phyloP scores from a whole-genome alignment of 2,113 vertebrate species.

The Verasper variegatus region DNA sequence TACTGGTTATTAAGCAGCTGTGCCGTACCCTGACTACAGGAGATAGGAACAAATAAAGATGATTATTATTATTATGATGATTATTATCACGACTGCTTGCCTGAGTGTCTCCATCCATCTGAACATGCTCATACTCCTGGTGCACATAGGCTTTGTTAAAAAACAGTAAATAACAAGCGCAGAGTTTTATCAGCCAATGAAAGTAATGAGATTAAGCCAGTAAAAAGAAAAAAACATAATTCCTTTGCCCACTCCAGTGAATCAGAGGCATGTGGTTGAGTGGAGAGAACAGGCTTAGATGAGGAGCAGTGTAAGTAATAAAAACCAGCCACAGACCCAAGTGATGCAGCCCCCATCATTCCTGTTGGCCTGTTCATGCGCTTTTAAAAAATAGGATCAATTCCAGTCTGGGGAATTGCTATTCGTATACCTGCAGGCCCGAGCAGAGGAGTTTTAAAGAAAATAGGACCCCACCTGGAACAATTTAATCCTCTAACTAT shows the following conservation, averaged over 20 bases:
- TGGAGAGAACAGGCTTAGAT: conserved; percentile 45
- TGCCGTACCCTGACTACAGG: conserved; percentile 32
- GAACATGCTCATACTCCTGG: background rate
- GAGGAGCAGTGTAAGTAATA: conserved; percentile 59
- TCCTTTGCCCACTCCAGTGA: conserved; percentile 55
- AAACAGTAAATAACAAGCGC: conserved; percentile 58
- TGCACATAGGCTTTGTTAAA: conserved; percentile 48
- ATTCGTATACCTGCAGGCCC: conserved; percentile 67
- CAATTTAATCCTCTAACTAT: conserved; percentile 65
- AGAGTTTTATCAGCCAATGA: conserved; percentile 65
- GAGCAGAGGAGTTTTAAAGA: conserved; percentile 59
- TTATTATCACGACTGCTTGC: conserved; percentile 43
- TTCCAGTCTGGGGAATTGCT: conserved; percentile 57
- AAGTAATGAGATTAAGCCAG: conserved; percentile 65
- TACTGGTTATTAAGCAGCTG: conserved; percentile 67
- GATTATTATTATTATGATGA: conserved; percentile 14
- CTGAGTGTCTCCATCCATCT: background rate
- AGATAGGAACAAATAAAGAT: conserved; percentile 44
- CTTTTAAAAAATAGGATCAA: conserved; percentile 63
- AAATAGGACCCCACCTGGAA: conserved; percentile 70
- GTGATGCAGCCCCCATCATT: conserved; percentile 41
- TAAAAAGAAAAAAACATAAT: conserved; percentile 36
- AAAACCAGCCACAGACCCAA: conserved; percentile 44
- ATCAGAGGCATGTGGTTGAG: conserved; percentile 56
- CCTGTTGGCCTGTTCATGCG: conserved; percentile 41